A percentile compares a stretch with the other conserved stretches of the same genome.
Evolutionary conservation across 2,888 invertebrate genomes (phyloP).

Genomic region (Zele albiditarsus): DNA sequence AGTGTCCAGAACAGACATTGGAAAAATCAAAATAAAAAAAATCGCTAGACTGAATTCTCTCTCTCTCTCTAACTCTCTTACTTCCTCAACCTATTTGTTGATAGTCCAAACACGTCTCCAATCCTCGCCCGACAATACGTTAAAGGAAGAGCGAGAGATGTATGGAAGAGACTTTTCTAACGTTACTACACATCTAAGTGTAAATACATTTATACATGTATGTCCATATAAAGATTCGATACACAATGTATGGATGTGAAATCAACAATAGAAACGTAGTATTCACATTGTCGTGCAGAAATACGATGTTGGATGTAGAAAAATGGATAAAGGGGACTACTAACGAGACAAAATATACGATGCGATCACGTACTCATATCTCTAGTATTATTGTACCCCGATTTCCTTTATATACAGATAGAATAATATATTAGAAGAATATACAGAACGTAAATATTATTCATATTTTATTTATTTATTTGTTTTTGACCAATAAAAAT

Average conservation of each 20-base stretch:
- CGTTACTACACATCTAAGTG: conserved; percentile 11
- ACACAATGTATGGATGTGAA: conserved; percentile 49
- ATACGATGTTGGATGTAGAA: conserved; percentile 47
- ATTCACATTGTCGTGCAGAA: conserved; percentile 46
- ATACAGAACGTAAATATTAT: neutral
- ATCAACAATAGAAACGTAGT: conserved; percentile 55
- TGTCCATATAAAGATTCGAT: conserved; percentile 31
- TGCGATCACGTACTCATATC: conserved; percentile 31
- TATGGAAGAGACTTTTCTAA: conserved; percentile 46
- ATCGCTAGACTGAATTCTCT: conserved; percentile 23
- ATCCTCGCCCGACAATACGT: conserved; percentile 34
- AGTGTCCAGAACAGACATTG: conserved; percentile 47
- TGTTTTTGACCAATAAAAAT: neutral
- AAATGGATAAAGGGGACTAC: conserved; percentile 57
- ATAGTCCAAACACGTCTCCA: conserved; percentile 58
- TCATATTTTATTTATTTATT: neutral
- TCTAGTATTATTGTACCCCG: neutral
- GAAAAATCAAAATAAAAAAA: conserved; percentile 32
- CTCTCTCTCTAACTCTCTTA: too few relatives aligned
- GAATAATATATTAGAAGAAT: neutral
- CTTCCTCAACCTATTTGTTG: conserved; percentile 44
- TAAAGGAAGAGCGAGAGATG: conserved; percentile 51
- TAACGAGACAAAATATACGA: conserved; percentile 33
- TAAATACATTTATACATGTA: neutral
- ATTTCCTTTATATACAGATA: neutral